Percentiles rank a stretch among this genome's conserved stretches.
Evolutionary conservation across 1,140 invertebrate genomes (phyloP).

Genomic region (Manduca sexta): DNA sequence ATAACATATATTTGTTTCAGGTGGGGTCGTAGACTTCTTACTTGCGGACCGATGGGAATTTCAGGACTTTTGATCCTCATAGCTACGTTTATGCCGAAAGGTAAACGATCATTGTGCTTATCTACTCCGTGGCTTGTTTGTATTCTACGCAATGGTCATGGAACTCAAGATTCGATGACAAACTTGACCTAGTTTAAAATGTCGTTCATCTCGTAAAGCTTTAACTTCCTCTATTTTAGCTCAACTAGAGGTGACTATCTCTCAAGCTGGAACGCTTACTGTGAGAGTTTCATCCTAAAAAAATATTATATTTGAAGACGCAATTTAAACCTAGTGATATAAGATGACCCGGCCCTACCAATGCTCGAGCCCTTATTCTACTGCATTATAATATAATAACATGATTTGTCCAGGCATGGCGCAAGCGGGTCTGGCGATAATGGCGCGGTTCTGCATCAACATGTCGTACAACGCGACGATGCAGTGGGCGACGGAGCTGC

Average conservation of each 20-base stretch:
- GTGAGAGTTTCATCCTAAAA: too few species aligned
- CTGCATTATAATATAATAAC: too few species aligned
- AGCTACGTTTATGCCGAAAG: constrained; percentile 50
- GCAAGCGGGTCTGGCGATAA: constrained; percentile 47
- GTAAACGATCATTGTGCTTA: constrained; percentile 20
- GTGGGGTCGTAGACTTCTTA: constrained; percentile 47
- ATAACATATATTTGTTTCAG: constrained; percentile 24
- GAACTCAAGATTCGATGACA: too few species aligned
- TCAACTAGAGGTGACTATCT: background rate
- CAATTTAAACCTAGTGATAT: too few species aligned
- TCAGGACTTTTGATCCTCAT: constrained; percentile 39
- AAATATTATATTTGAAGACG: too few species aligned
- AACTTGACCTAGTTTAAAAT: too few species aligned
- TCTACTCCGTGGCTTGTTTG: too few species aligned
- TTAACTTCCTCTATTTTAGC: background rate
- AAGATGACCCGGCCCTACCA: too few species aligned
- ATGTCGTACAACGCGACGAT: constrained; percentile 61
- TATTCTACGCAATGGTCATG: too few species aligned
- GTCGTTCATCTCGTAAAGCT: background rate
- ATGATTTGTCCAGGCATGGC: constrained; percentile 34
- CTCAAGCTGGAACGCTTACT: too few species aligned
- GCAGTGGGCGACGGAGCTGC: constrained; percentile 57
- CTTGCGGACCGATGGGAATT: constrained; percentile 36
- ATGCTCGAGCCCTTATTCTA: too few species aligned
- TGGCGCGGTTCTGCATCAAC: constrained; percentile 57